Percentiles rank a stretch among this genome's conserved stretches.
These are phyloP conservation scores for Tetragonula carbonaria DNA, from an alignment of 2,888 invertebrate species.

Conservation along the genomic window DNA sequence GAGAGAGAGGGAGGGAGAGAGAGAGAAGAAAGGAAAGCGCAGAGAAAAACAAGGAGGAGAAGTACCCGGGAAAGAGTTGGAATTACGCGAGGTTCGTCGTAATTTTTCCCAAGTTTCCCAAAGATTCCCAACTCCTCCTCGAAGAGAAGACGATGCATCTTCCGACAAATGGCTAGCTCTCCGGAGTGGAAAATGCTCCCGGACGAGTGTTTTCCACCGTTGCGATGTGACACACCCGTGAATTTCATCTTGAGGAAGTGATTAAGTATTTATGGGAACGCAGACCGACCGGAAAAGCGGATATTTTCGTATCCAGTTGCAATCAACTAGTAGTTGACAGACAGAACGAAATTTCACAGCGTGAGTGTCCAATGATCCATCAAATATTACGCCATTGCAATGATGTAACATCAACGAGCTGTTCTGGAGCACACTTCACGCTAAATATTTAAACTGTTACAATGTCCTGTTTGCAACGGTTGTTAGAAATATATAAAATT, in stretches of 20 bases:
- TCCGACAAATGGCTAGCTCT: background rate
- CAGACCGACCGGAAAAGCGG: slow-evolving; percentile 19
- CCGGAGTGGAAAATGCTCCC: background rate
- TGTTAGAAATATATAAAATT: too few relatives aligned
- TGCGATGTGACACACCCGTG: background rate
- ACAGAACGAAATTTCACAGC: too few relatives aligned
- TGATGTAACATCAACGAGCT: too few relatives aligned
- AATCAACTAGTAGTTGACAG: too few relatives aligned
- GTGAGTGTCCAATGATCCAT: too few relatives aligned
- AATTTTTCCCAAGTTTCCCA: background rate
- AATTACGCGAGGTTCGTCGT: background rate
- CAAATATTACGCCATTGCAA: too few relatives aligned
- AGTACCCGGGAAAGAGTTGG: background rate
- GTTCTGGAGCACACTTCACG: too few relatives aligned
- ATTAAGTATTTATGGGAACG: slow-evolving; percentile 21
- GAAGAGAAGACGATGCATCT: background rate
- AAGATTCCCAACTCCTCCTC: slow-evolving; percentile 1
- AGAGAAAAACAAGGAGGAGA: background rate
- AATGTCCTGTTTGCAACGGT: too few relatives aligned
- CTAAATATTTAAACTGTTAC: too few relatives aligned
- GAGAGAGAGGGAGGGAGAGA: background rate
- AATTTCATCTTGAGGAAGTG: background rate
- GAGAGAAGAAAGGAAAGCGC: background rate
- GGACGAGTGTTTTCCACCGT: background rate
- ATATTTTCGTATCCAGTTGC: background rate